These are phyloP conservation scores for Conus ventricosus DNA, from an alignment of 1,140 invertebrate genomes.

Conservation along the genomic window DNA sequence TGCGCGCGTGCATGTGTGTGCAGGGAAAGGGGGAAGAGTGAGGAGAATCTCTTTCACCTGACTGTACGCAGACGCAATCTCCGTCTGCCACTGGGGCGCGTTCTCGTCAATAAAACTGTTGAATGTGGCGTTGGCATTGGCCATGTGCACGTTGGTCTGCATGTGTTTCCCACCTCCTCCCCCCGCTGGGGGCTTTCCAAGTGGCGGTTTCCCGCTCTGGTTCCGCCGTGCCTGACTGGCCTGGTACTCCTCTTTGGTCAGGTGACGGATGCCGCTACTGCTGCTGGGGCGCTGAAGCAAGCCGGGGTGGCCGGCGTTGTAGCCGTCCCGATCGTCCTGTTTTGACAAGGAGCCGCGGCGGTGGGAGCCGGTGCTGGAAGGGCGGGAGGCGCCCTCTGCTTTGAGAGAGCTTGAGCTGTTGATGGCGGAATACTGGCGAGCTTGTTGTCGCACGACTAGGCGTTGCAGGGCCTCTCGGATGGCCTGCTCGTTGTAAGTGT, in stretches of 20 bases:
- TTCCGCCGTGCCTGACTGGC: not conserved
- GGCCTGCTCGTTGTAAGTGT: conserved; percentile 68
- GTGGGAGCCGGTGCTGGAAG: not conserved
- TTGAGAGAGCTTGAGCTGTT: conserved; percentile 62
- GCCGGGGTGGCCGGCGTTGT: not conserved
- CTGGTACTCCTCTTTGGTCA: conserved; percentile 34
- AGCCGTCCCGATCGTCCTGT: not conserved
- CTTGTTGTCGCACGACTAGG: conserved; percentile 67
- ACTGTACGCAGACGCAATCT: conserved; percentile 62
- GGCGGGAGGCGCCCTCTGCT: conserved; percentile 16
- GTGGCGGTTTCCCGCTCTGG: not conserved
- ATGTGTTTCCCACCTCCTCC: conserved; percentile 26
- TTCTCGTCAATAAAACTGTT: conserved; percentile 67
- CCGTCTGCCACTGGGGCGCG: conserved; percentile 58
- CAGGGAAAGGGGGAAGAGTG: no score
- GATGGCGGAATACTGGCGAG: conserved; percentile 69
- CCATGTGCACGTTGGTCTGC: conserved; percentile 57
- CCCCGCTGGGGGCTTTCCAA: conserved; percentile 33
- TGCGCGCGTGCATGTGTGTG: no score
- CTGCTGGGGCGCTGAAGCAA: conserved; percentile 8
- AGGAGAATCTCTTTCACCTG: conserved; percentile 32
- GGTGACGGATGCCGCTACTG: not conserved
- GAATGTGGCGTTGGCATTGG: conserved; percentile 66
- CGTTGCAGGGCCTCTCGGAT: conserved; percentile 70
- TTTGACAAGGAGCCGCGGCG: conserved; percentile 5